Percentiles rank a stretch among this genome's conserved stretches.
phyloP scores from a whole-genome alignment of 2,888 invertebrate species.

The Cabera pusaria region DNA sequence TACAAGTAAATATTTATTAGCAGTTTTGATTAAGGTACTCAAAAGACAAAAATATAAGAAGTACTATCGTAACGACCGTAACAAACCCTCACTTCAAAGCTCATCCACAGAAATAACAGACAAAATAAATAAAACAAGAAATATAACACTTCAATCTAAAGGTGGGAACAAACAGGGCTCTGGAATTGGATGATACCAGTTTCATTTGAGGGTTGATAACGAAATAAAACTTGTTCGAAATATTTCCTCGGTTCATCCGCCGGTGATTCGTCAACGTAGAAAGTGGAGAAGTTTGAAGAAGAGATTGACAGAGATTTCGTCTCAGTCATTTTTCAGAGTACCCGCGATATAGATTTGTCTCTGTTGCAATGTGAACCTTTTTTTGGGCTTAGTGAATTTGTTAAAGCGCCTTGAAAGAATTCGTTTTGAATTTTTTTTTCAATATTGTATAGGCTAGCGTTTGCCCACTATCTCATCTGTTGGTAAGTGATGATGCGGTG shows the following conservation, averaged over 20 bases:
- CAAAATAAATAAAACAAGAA: constrained; percentile 14
- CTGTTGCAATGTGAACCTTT: too few relatives aligned
- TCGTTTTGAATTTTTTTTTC: too few relatives aligned
- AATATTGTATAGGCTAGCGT: too few relatives aligned
- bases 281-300: constrained; percentile 36
- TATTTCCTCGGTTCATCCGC: constrained; percentile 29
- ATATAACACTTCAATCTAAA: constrained; percentile 14
- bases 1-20: too few relatives aligned
- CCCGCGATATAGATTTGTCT: constrained; percentile 27
- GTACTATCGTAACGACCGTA: too few relatives aligned
- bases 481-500: too few relatives aligned
- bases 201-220: constrained; percentile 44
- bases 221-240: constrained; percentile 48
- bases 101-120: constrained; percentile 1
- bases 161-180: constrained; percentile 28
- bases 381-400: too few relatives aligned
- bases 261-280: constrained; percentile 46
- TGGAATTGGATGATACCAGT: constrained; percentile 38
- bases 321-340: constrained; percentile 44
- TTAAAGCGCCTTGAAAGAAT: too few relatives aligned
- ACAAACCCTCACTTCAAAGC: constrained; percentile 2
- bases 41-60: too few relatives aligned
- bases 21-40: too few relatives aligned
- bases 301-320: constrained; percentile 43
- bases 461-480: too few relatives aligned